Evolutionary conservation across 2,113 vertebrate species (phyloP).

Genomic region (Semicossyphus pulcher): DNA sequence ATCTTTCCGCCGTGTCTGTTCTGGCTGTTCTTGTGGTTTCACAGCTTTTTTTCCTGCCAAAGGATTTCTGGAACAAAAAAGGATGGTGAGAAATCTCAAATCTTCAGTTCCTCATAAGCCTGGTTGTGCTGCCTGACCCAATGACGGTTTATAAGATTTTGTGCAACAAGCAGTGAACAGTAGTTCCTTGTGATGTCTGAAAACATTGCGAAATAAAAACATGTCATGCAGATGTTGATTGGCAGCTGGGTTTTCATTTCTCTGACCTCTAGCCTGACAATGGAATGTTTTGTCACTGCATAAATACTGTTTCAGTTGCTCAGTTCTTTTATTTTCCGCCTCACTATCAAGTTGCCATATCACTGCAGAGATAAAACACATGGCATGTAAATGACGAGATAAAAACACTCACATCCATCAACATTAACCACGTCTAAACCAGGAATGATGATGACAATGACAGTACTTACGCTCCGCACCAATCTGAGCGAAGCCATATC

Average conservation of each 20-base stretch:
- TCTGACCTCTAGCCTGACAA: neutral
- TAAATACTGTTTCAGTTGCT: conserved; percentile 12
- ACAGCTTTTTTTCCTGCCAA: conserved; percentile 24
- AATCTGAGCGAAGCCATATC: neutral
- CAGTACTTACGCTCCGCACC: neutral
- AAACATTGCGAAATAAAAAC: neutral
- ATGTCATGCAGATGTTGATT: neutral
- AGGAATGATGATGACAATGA: neutral
- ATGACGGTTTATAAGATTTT: neutral
- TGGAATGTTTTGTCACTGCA: neutral
- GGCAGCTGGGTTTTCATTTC: neutral
- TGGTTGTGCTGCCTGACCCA: neutral
- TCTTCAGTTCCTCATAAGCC: neutral
- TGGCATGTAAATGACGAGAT: neutral
- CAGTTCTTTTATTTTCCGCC: neutral
- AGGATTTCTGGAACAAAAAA: conserved; percentile 12
- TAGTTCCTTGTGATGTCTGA: neutral
- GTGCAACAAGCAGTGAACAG: neutral
- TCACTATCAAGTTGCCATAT: neutral
- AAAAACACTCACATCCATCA: neutral
- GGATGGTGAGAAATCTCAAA: neutral
- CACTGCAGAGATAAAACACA: neutral
- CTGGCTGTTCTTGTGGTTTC: neutral
- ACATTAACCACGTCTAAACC: neutral
- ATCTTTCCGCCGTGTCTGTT: neutral